A percentile compares a stretch with the other conserved stretches of the same genome.
These are phyloP conservation scores for Antitype chi DNA, from an alignment of 2,888 invertebrate genomes.

Conservation along the genomic window DNA sequence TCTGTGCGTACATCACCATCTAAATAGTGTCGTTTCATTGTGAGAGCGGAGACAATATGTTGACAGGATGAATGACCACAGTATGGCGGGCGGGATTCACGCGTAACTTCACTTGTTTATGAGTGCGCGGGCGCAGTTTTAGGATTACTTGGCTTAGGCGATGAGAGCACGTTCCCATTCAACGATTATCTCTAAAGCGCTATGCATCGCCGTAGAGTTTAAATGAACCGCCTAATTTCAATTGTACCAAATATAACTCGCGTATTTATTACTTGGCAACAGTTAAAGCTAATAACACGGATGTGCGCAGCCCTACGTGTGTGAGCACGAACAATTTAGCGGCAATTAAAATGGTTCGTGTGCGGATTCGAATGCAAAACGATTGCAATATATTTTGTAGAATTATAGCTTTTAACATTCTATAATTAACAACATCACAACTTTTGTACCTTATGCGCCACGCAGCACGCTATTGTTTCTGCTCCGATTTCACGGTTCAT, in stretches of 20 bases:
- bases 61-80: slow-evolving; percentile 89
- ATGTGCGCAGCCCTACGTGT: slow-evolving; percentile 64
- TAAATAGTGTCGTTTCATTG: slow-evolving; percentile 87
- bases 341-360: slow-evolving; percentile 85
- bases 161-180: slow-evolving; percentile 87
- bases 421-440: slow-evolving; percentile 52
- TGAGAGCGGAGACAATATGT: slow-evolving; percentile 88
- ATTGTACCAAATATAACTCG: slow-evolving; percentile 89
- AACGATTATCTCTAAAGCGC: slow-evolving; percentile 85
- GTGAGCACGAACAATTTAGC: slow-evolving; percentile 83
- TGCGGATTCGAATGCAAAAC: slow-evolving; percentile 75
- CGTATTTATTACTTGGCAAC: slow-evolving; percentile 89
- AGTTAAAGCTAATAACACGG: slow-evolving; percentile 72
- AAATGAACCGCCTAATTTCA: slow-evolving; percentile 89
- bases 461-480: slow-evolving; percentile 35
- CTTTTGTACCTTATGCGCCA: slow-evolving; percentile 37
- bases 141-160: slow-evolving; percentile 88
- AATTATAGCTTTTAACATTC: slow-evolving; percentile 56
- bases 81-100: slow-evolving; percentile 86
- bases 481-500: slow-evolving; percentile 20
- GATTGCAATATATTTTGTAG: slow-evolving; percentile 68
- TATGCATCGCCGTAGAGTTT: slow-evolving; percentile 79
- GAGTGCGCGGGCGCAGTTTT: slow-evolving; percentile 86
- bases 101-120: slow-evolving; percentile 88
- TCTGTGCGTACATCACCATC: slow-evolving; percentile 85